These are phyloP conservation scores for Drosophila acutilabella DNA, from an alignment of 2,888 invertebrate species.

Conservation along the genomic window DNA sequence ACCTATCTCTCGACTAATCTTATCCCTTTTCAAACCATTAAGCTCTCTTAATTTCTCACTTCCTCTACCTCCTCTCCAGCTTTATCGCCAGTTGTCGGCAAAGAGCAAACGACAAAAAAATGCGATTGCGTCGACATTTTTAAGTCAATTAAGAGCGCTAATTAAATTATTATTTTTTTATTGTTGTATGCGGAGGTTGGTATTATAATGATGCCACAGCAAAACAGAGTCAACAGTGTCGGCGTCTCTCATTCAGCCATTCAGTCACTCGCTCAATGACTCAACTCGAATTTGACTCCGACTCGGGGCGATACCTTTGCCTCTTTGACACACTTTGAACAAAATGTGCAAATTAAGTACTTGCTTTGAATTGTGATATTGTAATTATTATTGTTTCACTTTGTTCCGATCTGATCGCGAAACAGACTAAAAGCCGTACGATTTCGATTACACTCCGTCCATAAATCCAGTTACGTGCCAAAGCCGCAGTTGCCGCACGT, in stretches of 20 bases:
- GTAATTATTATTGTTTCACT: background rate
- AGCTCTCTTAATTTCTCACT: background rate
- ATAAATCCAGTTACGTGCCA: constrained; percentile 69
- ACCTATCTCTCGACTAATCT: background rate
- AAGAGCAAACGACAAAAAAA: constrained; percentile 29
- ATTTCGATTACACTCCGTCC: constrained; percentile 41
- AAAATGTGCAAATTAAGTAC: constrained; percentile 47
- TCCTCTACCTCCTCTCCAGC: background rate
- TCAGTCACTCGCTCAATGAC: background rate
- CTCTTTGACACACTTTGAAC: constrained; percentile 50
- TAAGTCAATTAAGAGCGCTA: constrained; percentile 70
- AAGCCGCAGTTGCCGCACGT: constrained; percentile 41
- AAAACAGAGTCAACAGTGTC: background rate
- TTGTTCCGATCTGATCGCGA: constrained; percentile 30
- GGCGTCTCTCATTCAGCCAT: constrained; percentile 2
- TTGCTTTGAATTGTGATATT: constrained; percentile 18
- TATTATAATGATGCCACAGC: constrained; percentile 48
- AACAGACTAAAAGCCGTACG: constrained; percentile 19
- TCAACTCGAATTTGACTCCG: constrained; percentile 31
- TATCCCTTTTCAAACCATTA: background rate
- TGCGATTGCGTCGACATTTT: constrained; percentile 40
- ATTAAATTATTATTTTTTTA: constrained; percentile 71
- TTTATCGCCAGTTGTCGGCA: constrained; percentile 9
- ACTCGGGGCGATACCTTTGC: constrained; percentile 63
- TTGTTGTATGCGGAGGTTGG: constrained; percentile 50